Evolutionary conservation across 2,888 invertebrate genomes (phyloP), one percentile per base, ranked within the genome.

Genomic region (Panzeria rudis): DNA sequence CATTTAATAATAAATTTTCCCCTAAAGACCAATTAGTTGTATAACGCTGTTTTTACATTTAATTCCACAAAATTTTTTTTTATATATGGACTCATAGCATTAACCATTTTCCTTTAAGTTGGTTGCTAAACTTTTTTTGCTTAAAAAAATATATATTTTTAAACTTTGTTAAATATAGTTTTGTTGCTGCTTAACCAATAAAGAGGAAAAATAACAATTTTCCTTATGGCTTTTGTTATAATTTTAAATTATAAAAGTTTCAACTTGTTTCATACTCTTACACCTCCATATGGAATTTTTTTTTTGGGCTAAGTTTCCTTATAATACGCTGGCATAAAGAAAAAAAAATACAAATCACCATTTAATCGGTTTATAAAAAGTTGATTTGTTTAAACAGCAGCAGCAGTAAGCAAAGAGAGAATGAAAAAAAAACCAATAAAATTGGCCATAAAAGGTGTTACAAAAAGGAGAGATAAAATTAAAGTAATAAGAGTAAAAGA

Each of bases 321-420:
- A 56, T 78, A 81, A 84, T 35, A 61, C 38, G 13, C 47, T 11
- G 56, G 54, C 52, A 68, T 61, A 17, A 8, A 32, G 4, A n/a
- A 29, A 29, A 73, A 82, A 78, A 78, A 38, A 62, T 25, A 85
- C 84, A 85, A 82, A 85, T 85, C 84, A 85, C 78, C 73, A 78
- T 81, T 81, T 85, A 85, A 85, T 81, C 84, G 69, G 73, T 85
- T 78, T 78, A 81, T 32, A 73, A 81, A 76, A 78, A 78, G 62
- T 68, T 84, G 80, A 84, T 85, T 81, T 72, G 72, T 38, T 61
- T 59, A 68, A 50, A 66, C 3, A 50, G 38, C 38, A 17, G 6
- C 1, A 68, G 32, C 23, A 17, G 13, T 1, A 68, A 17, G 13
- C 3, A 68, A 32, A 23, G 15, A 23, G 20, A 11, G 29, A 20